Percentiles rank a stretch among this genome's conserved stretches.
phyloP scores from a whole-genome alignment of 2,797 vertebrate genomes.

The Heterohyrax brucei region DNA sequence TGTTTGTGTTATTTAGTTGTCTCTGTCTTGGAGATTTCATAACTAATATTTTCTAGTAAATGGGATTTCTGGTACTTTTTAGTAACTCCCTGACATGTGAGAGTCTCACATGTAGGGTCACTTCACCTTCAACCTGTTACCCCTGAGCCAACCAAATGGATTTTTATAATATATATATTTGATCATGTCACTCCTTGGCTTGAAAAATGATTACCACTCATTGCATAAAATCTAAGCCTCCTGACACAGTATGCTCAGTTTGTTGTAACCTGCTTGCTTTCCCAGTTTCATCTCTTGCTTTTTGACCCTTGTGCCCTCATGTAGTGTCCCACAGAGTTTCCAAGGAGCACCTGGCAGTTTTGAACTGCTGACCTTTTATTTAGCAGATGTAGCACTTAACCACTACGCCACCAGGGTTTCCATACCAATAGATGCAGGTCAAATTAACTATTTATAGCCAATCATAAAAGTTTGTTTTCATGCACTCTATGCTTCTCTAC shows the following conservation, averaged over 20 bases:
- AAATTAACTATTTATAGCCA: background rate
- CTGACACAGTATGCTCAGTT: background rate
- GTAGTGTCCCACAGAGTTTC: background rate
- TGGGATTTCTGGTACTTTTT: background rate
- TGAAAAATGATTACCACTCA: background rate
- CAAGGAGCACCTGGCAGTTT: too few species aligned
- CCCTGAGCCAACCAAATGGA: background rate
- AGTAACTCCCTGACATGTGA: background rate
- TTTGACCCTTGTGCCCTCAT: background rate
- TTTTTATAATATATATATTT: conserved; percentile 15
- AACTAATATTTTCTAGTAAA: conserved; percentile 33
- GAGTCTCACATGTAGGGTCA: background rate
- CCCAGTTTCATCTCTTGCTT: background rate
- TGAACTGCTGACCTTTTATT: too few species aligned
- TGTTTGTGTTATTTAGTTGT: background rate
- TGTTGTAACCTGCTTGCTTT: background rate
- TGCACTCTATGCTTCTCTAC: background rate
- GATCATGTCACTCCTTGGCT: background rate
- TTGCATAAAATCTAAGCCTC: background rate
- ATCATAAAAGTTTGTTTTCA: conserved; percentile 23
- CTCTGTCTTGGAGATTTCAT: background rate
- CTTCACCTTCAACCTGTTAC: background rate
- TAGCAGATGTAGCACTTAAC: too few species aligned
- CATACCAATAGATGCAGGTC: background rate
- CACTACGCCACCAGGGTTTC: too few species aligned